Base-by-base conservation (phyloP, 35 echinoderm and acorn worm genomes). In the Acanthaster planci region DNA sequence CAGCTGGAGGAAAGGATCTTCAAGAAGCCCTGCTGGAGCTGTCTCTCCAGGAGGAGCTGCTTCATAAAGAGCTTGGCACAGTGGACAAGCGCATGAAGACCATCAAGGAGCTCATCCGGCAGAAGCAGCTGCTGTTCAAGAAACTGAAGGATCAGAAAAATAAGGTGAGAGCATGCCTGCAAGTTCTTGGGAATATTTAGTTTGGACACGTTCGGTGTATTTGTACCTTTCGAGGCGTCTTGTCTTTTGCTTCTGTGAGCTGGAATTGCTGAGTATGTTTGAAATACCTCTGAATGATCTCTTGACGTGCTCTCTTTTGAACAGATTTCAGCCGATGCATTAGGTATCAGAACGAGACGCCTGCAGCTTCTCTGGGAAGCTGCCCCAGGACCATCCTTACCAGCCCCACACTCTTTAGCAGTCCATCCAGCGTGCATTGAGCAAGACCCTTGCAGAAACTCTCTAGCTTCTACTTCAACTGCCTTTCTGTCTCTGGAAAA, bases 141-240 rank as follows among this genome's bases (percentile, higher is more conserved):
- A 86, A 59, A 15, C 53, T 86, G 22, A 86, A 86, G 67, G 67
- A 86, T 22, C 40, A 86, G 60, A 86, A 77, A 40, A 76, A 26
- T 14, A 54, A 35, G 72, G 84, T 86, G 47, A 55, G 84, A 19
- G 77, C 15, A 51, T 5, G 5, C 17, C n/a, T n/a, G n/a, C n/a
- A n/a, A n/a, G n/a, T n/a, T n/a, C n/a, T n/a, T n/a, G n/a, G n/a
- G n/a, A n/a, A n/a, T n/a, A n/a, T n/a, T n/a, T n/a, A n/a, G n/a
- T 47, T 47, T 12, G 42, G 42, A 47, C 42, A 4, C 42, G 42
- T 47, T 47, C 12, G 12, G 42, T 47, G n/a, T n/a, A n/a, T n/a
- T n/a, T n/a, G n/a, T n/a, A n/a, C n/a, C n/a, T n/a, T n/a, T n/a
- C n/a, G n/a, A n/a, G n/a, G n/a, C n/a, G n/a, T n/a, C n/a, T n/a